Conservation (phyloP, 2,113 vertebrate genomes). For the Oreocharis arfaki region DNA sequence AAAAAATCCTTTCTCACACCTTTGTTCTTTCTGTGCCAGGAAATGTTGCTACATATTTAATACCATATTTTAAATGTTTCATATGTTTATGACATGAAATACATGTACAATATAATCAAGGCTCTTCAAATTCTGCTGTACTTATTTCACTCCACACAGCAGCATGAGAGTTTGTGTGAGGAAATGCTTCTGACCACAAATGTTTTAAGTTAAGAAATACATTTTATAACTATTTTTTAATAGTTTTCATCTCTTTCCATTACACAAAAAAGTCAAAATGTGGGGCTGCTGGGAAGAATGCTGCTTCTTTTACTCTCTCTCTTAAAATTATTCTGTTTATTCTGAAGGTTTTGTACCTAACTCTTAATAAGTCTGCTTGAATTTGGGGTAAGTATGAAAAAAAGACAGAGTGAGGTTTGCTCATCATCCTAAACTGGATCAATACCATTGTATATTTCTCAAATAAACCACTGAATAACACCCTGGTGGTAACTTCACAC, state of each 20-base stretch:
- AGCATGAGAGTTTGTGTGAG: not conserved
- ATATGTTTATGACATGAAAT: constrained; percentile 70
- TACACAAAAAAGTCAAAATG: not conserved
- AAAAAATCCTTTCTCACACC: constrained; percentile 35
- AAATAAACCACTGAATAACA: not conserved
- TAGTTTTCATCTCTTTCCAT: not conserved
- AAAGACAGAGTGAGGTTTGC: not conserved
- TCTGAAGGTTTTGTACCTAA: not conserved
- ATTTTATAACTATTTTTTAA: not conserved
- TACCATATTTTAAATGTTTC: constrained; percentile 66
- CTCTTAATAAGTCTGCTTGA: not conserved
- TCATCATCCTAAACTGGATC: not conserved
- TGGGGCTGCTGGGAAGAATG: not conserved
- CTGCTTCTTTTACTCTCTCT: not conserved
- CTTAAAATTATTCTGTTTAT: not conserved
- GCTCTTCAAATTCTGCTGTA: not conserved
- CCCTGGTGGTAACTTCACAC: not conserved
- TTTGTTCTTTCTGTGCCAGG: constrained; percentile 56
- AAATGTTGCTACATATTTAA: constrained; percentile 65
- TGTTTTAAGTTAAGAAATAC: not conserved
- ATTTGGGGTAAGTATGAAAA: not conserved
- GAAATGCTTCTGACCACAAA: not conserved
- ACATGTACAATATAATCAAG: constrained; percentile 53
- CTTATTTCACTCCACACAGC: not conserved
- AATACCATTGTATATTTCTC: not conserved